Evolutionary conservation across 2,888 invertebrate species (phyloP), one percentile per base, ranked within the genome.

Genomic region (Platynereis dumerilii): DNA sequence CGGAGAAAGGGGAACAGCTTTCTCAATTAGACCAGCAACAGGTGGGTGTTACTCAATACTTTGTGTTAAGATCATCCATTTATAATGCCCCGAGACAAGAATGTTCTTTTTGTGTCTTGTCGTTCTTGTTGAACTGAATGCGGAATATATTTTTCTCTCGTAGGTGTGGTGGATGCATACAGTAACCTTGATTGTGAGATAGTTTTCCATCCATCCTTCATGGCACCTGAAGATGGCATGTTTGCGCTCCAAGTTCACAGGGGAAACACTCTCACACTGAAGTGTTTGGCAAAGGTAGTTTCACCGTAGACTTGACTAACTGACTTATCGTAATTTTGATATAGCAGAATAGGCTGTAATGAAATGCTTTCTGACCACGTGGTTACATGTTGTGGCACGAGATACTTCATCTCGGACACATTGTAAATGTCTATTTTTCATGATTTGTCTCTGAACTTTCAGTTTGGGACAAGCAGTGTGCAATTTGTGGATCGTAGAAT

Each of bases 171-270:
- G 12, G 83, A 82, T 29, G 74, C 83, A 10, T 77, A 72, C 66
- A 75, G 75, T 45, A 79, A 80, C 61, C 73, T 84, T 45, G 83
- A 83, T 66, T 84, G 84, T 76, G 84, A 84, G 69, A 82, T 84
- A n/a, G 82, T 83, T 2, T 84, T 83, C 78, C 82, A 83, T 64
- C 82, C 84, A 3, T 83, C 83, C 10, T 84, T 74, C 73, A 69
- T 79, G 58, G 83, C 83, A 2, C 83, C 83, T 12, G 80, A 81
- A 28, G 78, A 80, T 59, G 82, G 83, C 0, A 74, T 78, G 24
- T 84, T 84, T 72, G 75, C 77, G 1, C 75, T 84, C 2, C 75
- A 79, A 64, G 78, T 83, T 22, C 76, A 76, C 61, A 78, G 81
- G 17, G 83, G 83, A 3, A 75, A 71, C 34, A 73, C 77, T 0